phyloP scores from a whole-genome alignment of 2,797 vertebrate genomes.

The Hylomyscus alleni region DNA sequence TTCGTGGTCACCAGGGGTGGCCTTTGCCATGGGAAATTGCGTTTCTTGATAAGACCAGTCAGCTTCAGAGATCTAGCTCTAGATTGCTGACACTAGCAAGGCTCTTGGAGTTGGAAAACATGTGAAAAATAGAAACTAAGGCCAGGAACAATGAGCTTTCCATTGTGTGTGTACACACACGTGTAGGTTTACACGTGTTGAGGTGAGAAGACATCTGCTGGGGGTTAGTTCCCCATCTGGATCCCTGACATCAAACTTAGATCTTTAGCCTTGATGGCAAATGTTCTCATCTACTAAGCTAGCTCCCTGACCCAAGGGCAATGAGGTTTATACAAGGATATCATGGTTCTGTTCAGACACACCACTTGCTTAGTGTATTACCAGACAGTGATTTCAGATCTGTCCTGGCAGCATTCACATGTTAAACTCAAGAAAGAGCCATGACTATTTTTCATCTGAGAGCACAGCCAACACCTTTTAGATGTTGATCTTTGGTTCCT shows the following conservation, averaged over 20 bases:
- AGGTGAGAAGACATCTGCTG: too few relatives aligned
- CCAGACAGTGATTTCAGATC: not conserved
- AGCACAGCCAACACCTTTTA: conserved; percentile 8
- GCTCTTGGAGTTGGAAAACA: not conserved
- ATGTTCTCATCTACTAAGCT: not conserved
- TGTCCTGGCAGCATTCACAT: not conserved
- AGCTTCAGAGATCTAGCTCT: not conserved
- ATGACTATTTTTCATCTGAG: not conserved
- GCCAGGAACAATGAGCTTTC: not conserved
- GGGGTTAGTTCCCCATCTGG: not conserved
- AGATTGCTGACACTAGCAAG: not conserved
- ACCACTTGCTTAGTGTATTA: not conserved
- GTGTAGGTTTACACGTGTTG: not conserved
- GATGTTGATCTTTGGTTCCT: conserved; percentile 54
- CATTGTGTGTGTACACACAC: not conserved
- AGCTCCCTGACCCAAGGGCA: not conserved
- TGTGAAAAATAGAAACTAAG: not conserved
- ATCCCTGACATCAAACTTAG: not conserved
- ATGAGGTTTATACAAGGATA: not conserved
- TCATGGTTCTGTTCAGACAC: too few relatives aligned
- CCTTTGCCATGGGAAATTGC: not conserved
- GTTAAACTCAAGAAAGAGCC: not conserved
- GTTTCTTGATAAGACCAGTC: conserved; percentile 8
- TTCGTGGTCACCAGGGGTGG: not conserved
- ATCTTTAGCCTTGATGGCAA: not conserved